Evolutionary conservation across 2,113 vertebrate species (phyloP).

Genomic region (Synchiropus splendidus): DNA sequence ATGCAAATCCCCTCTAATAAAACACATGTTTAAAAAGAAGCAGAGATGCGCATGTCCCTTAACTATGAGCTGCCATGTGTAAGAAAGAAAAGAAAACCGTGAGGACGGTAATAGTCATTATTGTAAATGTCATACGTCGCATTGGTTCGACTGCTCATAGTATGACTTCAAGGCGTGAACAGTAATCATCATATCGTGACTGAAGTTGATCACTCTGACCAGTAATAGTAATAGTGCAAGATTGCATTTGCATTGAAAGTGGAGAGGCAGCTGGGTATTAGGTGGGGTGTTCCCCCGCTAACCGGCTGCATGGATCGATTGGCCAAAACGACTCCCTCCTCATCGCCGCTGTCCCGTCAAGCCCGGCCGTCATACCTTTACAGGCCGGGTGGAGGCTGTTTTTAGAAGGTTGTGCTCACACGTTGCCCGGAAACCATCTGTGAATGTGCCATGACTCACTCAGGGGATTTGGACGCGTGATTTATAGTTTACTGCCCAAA

Average conservation of each 20-base stretch:
- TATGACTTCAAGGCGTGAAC: too few relatives aligned
- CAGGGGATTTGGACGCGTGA: slow-evolving; percentile 37
- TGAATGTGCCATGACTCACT: slow-evolving; percentile 54
- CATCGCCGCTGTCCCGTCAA: slow-evolving; percentile 5
- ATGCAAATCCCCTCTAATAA: too few relatives aligned
- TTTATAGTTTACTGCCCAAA: slow-evolving; percentile 21
- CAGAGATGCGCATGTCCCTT: too few relatives aligned
- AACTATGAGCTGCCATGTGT: too few relatives aligned
- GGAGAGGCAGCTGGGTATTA: slow-evolving; percentile 40
- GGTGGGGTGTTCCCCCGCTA: slow-evolving; percentile 41
- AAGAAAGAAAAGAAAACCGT: too few relatives aligned
- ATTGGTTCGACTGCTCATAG: too few relatives aligned
- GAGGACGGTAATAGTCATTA: too few relatives aligned
- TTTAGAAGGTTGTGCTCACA: slow-evolving; percentile 41
- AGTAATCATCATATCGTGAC: too few relatives aligned
- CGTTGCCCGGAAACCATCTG: slow-evolving; percentile 43
- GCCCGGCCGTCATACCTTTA: slow-evolving; percentile 35
- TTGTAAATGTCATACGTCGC: too few relatives aligned
- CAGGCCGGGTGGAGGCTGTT: slow-evolving; percentile 44
- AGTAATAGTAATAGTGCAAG: too few relatives aligned
- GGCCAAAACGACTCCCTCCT: slow-evolving; percentile 18
- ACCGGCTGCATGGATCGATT: slow-evolving; percentile 33
- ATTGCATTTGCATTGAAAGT: slow-evolving; percentile 10
- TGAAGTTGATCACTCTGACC: too few relatives aligned
- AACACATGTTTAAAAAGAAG: too few relatives aligned